These are phyloP conservation scores for Stigmatopora nigra DNA, from an alignment of 2,113 vertebrate species.

Conservation along the genomic window DNA sequence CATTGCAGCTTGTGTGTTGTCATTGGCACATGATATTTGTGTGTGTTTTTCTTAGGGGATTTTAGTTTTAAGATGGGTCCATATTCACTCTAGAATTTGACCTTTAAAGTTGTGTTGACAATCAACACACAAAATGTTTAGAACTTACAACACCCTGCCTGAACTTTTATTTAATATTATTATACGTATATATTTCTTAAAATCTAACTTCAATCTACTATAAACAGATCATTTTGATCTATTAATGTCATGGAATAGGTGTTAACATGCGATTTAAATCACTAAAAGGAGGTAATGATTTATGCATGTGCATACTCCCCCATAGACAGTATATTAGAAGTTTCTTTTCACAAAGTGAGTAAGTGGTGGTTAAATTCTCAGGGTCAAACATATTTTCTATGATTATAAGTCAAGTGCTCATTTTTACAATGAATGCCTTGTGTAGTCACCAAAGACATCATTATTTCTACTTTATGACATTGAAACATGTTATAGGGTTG, in stretches of 20 bases:
- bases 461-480: not conserved
- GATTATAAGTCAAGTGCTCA: not conserved
- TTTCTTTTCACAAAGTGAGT: not conserved
- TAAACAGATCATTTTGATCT: not conserved
- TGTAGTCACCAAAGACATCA: not conserved
- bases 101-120: not conserved
- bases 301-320: not conserved
- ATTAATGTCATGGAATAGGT: not conserved
- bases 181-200: not conserved
- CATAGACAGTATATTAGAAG: no score
- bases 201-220: not conserved
- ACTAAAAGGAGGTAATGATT: not conserved
- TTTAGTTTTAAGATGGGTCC: not conserved
- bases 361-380: not conserved
- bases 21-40: not conserved
- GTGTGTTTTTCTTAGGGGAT: not conserved
- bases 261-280: not conserved
- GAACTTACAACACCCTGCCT: not conserved
- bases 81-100: not conserved
- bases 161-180: not conserved
- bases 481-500: not conserved
- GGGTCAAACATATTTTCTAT: not conserved
- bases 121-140: not conserved
- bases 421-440: not conserved
- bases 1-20: not conserved